Conservation (phyloP, 2,797 vertebrate species). For the Anisognathus igniventris region DNA sequence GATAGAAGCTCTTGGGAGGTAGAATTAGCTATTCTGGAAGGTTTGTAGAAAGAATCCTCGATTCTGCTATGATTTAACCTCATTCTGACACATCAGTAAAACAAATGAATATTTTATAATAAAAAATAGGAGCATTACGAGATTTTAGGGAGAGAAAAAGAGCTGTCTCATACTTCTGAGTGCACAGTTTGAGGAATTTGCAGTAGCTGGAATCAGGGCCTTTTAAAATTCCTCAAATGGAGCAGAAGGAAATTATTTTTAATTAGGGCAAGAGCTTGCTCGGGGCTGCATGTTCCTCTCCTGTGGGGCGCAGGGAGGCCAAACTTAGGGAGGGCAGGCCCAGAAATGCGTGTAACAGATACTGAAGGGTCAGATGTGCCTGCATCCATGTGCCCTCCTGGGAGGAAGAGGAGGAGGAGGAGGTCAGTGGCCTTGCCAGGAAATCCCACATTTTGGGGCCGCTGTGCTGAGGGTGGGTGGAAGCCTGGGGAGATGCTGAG, state of each 20-base stretch:
- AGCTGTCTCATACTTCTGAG: not conserved
- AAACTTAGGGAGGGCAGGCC: not conserved
- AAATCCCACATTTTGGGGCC: fast-evolving
- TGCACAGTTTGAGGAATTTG: not conserved
- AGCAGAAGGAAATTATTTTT: not conserved
- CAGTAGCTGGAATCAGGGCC: not conserved
- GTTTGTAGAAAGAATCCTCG: not conserved
- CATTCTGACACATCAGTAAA: slow-evolving; percentile 3
- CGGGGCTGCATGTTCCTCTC: not conserved
- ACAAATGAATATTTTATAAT: not conserved
- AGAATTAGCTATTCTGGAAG: not conserved
- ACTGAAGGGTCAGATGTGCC: not conserved
- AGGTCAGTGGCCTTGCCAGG: not conserved
- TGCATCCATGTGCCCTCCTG: not conserved
- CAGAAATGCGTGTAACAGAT: fast-evolving
- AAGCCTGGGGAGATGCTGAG: not conserved
- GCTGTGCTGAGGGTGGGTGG: fast-evolving
- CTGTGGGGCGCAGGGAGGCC: not conserved
- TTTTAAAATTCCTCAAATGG: not conserved
- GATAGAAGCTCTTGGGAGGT: not conserved
- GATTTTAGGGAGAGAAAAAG: fast-evolving
- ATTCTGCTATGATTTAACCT: not conserved
- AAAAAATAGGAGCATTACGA: not conserved
- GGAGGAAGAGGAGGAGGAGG: not conserved
- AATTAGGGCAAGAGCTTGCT: not conserved